Base-by-base conservation (phyloP, 2,797 vertebrate species). In the Parauchenoglanis ngamensis region DNA sequence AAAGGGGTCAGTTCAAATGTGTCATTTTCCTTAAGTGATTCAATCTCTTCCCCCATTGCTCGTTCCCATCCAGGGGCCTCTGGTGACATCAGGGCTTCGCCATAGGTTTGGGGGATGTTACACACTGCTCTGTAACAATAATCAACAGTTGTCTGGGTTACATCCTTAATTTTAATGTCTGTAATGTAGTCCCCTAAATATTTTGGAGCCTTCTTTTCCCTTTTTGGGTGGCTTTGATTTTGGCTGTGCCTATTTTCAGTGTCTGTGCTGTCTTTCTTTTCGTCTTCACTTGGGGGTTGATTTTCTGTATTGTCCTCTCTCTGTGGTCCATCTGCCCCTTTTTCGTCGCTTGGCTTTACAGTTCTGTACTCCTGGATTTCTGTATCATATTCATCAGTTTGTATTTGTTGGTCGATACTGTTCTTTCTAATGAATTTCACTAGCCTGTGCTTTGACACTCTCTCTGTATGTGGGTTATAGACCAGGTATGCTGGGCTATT, bases 41-140 rank as follows among this genome's bases (percentile, higher is more conserved):
- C n/a, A 3, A 54, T 56, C 49, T 78, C 76, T 13, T 78, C 46
- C 52, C 49, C 21, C 72, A 75, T 75, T 7, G 72, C 72, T 25
- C 35, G 28, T 21, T 73, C 70, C 57, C 19, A 56, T 56, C 49
- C 49, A 0, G 28, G 13, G 7, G 61, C 72, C n/a, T 88, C 72
- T 0, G 86, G 57, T 88, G 86, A 91, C 52, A 35, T 87, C 54
- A 85, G 46, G 25, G 88, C 87, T 40, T 90, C 88, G 72, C 56
- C 87, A 54, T 88, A 90, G 57, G 85, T 91, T 63, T 90, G 90
- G 44, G 86, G 78, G 13, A 90, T 31, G 59, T 68, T 67, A 13
- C 57, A 88, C 31, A 86, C 79, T 46, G 65, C 85, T 77, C 84
- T 89, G 76, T 85, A 89, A 83, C 85, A 90, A 86, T 59, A 59